Evolutionary conservation across 2,888 invertebrate genomes (phyloP).

Genomic region (Thyatira batis): DNA sequence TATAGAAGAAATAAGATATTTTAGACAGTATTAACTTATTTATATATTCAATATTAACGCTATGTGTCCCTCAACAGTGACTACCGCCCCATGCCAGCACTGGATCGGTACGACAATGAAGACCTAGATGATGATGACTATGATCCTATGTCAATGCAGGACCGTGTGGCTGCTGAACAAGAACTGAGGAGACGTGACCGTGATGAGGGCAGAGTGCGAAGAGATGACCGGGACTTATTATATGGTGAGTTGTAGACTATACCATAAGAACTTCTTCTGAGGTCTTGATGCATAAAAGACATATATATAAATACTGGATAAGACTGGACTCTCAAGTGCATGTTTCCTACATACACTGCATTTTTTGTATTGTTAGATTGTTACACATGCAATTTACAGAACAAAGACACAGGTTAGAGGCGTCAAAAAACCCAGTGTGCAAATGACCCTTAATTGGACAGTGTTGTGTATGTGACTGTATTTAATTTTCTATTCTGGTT

Average conservation of each 20-base stretch:
- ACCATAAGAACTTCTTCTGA: background rate
- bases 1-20: no score
- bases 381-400: background rate
- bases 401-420: no score
- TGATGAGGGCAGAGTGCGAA: constrained; percentile 87
- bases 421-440: no score
- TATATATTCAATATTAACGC: background rate
- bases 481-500: no score
- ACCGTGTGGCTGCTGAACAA: constrained; percentile 94
- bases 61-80: constrained; percentile 84
- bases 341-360: background rate
- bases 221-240: constrained; percentile 92
- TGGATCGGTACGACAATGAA: constrained; percentile 95
- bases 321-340: no score
- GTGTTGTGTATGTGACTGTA: background rate
- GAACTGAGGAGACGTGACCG: constrained; percentile 93
- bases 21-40: no score
- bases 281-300: no score
- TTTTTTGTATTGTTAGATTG: background rate
- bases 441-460: no score
- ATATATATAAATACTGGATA: no score
- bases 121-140: constrained; percentile 92
- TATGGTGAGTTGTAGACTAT: constrained; percentile 85
- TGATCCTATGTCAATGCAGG: constrained; percentile 92
- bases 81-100: constrained; percentile 96